Base-by-base conservation (phyloP, 2,888 invertebrate genomes). In the Falcaria lacertinaria region DNA sequence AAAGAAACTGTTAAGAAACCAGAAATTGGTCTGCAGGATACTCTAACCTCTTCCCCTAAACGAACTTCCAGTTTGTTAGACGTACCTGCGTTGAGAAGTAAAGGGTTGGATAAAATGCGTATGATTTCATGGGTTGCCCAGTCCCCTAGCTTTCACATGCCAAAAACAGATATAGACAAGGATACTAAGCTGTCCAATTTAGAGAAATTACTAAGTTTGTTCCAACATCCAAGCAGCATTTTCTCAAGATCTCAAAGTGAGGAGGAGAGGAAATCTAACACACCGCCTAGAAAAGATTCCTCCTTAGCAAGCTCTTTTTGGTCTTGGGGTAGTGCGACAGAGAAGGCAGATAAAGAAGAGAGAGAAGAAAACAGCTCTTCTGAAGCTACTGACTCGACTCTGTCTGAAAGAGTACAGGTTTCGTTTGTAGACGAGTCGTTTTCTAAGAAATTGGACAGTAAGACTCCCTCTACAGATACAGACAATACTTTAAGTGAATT, bases 181-280 rank as follows among this genome's bases (percentile, higher is more conserved):
- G 87, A 87, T 11, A 56, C 69, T 0, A 90, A 89, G 48, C 91
- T 92, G 0, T 90, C 92, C 5, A 91, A 92, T 62, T 79, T 94
- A 40, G 93, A 93, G 50, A 93, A 92, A 62, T 70, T 94, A 2
- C 64, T 93, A 0, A 93, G 92, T 17, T 60, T 94, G 1, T 93
- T 94, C 65, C 92, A 93, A 52, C 91, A 92, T 65, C 92, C 93
- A 0, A 87, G 89, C 39, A 90, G 89, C 54, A 72, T 93, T 40
- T 93, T 93, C 60, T 90, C 92, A 7, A 90, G 92, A 46, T 59
- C 74, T 4, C 69, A 73, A 0, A 70, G 62, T 13, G 85, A 89
- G 4, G 87, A 89, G 4, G 88, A 88, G n/a, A 85, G 69, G 37
- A 88, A 84, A 48, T 76, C 83, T 0, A 81, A 68, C 43, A 87